Conservation (phyloP, 2,888 invertebrate genomes). For the Cordilura impudica region DNA sequence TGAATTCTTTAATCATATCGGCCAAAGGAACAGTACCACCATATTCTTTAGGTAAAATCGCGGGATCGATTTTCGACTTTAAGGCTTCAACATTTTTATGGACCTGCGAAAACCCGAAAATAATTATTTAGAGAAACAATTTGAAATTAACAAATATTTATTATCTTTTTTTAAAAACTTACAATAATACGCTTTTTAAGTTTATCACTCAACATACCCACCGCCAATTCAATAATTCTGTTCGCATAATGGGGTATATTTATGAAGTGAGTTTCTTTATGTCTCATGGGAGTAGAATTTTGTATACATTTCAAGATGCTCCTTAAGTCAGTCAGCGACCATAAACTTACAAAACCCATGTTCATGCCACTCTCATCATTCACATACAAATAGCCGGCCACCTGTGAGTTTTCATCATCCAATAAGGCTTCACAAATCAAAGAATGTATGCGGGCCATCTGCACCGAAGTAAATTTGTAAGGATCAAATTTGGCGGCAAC, state of each 20-base stretch:
- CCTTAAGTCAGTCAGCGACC: conserved; percentile 88
- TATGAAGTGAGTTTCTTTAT: conserved; percentile 92
- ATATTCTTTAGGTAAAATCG: conserved; percentile 91
- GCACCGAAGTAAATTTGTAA: conserved; percentile 86
- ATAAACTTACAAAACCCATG: conserved; percentile 89
- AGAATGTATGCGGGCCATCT: conserved; percentile 91
- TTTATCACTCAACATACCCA: conserved; percentile 90
- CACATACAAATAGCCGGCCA: conserved; percentile 90
- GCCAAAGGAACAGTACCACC: conserved; percentile 89
- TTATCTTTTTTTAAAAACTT: conserved; percentile 72
- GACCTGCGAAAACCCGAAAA: conserved; percentile 81
- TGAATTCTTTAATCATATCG: conserved; percentile 89
- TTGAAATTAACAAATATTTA: not conserved
- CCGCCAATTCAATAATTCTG: conserved; percentile 89
- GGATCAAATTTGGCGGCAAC: conserved; percentile 90
- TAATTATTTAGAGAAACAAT: not conserved
- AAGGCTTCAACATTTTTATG: conserved; percentile 87
- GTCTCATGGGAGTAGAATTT: conserved; percentile 93
- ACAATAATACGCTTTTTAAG: conserved; percentile 89
- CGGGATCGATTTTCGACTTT: conserved; percentile 84
- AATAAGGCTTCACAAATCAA: conserved; percentile 90
- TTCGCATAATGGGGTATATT: conserved; percentile 90
- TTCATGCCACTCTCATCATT: conserved; percentile 90
- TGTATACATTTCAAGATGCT: conserved; percentile 88
- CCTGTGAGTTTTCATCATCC: conserved; percentile 90